Evolutionary conservation across 2,888 invertebrate genomes (phyloP), one percentile per base, ranked within the genome.

Genomic region (Amphipoea oculea): DNA sequence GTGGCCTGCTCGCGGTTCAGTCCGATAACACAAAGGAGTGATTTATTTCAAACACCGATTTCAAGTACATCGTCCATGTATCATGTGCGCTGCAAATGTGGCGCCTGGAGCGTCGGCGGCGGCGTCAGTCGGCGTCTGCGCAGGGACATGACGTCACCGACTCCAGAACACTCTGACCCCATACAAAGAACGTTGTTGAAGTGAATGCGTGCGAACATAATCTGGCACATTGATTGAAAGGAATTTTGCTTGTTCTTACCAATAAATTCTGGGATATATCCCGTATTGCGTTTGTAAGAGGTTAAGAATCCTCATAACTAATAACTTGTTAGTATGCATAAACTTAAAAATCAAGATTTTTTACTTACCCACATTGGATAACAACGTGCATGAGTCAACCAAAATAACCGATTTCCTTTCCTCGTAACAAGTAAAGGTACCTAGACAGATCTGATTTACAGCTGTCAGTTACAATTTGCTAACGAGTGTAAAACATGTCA

Each of bases 21-120:
- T 62, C 87, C 91, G 94, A 94, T 94, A 93, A 93, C 92, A 92
- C 92, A 92, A 91, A 91, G 90, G 91, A 92, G 91, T 94, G 94
- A 94, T 95, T 95, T 95, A 95, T 95, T 94, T 94, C 88, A 88
- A 93, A 92, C 92, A 90, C 84, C 88, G 90, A 91, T 92, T 92
- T 91, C 86, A 89, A 91, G 91, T 92, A 92, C 91, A 90, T 88
- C 92, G 90, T 84, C 89, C 90, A 92, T 93, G 91, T 92, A 94
- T 95, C 96, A 96, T 95, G 94, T 96, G 96, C 92, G 91, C 92
- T 92, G 94, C 96, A 95, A 96, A 95, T 96, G 94, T 94, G 95
- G 95, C 95, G 96, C 95, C 96, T 91, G 90, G 88, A 88, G 90
- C 89, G 90, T 88, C 91, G 92, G 90, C 91, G 81, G 63, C 92